Conservation (phyloP, 2,797 vertebrate species). For the Spheniscus humboldti region DNA sequence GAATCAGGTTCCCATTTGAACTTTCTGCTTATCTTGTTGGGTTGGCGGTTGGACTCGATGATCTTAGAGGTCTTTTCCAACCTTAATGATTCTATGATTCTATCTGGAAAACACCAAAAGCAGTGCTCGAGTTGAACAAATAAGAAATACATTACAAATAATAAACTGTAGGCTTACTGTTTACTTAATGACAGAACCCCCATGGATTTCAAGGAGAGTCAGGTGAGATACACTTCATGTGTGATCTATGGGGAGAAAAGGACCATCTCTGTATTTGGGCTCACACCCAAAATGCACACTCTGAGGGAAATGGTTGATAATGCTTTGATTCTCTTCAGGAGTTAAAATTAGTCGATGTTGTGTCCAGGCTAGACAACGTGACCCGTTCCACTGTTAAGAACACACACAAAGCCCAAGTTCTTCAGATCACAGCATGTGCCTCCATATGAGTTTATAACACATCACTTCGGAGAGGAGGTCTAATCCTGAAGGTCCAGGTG, state of each 20-base stretch:
- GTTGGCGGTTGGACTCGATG: too few relatives aligned
- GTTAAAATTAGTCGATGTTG: background rate
- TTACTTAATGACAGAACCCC: slow-evolving; percentile 13
- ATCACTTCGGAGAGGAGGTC: background rate
- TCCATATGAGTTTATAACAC: background rate
- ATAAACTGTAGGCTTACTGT: slow-evolving; percentile 1
- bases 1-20: background rate
- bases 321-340: background rate
- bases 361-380: background rate
- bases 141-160: slow-evolving; percentile 37
- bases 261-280: background rate
- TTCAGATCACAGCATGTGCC: background rate
- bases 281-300: background rate
- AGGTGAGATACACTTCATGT: background rate
- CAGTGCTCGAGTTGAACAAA: background rate
- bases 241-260: background rate
- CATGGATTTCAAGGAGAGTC: background rate
- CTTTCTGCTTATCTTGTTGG: background rate
- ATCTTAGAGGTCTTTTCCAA: too few relatives aligned
- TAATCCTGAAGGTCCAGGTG: background rate
- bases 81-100: too few relatives aligned
- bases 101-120: background rate
- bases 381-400: background rate
- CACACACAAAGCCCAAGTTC: background rate
- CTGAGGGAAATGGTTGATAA: background rate